Conservation (phyloP, 1,140 invertebrate species). For the Sminthurides bifidus region DNA sequence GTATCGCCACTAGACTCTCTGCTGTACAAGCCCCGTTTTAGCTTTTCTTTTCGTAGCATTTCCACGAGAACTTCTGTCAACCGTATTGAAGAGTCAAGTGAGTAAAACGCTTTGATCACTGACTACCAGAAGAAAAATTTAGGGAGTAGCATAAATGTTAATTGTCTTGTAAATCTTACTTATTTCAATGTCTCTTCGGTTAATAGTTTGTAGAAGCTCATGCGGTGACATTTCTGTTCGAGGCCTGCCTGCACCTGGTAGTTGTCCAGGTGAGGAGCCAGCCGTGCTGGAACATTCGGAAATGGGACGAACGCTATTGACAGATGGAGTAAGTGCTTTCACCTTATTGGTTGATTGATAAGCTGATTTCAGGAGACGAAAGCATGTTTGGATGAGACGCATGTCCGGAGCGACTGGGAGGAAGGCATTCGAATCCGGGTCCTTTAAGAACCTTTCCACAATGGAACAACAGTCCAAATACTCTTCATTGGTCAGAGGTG, state of each 20-base stretch:
- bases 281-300: neutral
- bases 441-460: constrained; percentile 18
- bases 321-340: neutral
- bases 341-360: neutral
- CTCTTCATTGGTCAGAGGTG: constrained; percentile 19
- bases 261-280: neutral
- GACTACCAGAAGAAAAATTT: too few species aligned
- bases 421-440: constrained; percentile 14
- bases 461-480: constrained; percentile 8
- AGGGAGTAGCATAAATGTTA: neutral
- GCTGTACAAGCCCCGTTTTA: neutral
- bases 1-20: neutral
- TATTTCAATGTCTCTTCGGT: constrained; percentile 11
- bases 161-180: neutral
- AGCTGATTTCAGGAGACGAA: constrained; percentile 20
- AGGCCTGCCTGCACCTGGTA: neutral
- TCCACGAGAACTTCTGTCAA: constrained; percentile 17
- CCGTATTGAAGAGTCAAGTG: neutral
- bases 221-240: neutral
- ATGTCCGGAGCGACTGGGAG: constrained; percentile 24
- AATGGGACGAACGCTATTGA: neutral
- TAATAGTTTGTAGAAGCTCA: constrained; percentile 11
- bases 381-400: constrained; percentile 28
- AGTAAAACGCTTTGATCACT: too few species aligned
- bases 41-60: constrained; percentile 17